Evolutionary conservation across 2,888 invertebrate species (phyloP), one percentile per base, ranked within the genome.

Genomic region (Caenorhabditis uteleia): DNA sequence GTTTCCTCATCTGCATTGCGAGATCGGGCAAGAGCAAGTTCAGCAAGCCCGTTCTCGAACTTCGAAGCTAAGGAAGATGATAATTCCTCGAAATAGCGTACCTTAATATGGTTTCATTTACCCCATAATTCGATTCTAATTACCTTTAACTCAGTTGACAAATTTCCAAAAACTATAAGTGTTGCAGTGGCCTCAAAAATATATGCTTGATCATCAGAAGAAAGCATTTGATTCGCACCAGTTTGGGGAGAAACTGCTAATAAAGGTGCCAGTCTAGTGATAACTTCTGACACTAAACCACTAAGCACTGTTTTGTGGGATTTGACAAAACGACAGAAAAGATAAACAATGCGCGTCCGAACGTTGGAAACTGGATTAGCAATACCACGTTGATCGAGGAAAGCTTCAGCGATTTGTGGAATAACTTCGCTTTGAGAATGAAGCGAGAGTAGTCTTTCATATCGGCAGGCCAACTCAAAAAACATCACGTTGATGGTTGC

Each of bases 151-250:
- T 86, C 84, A 16, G 84, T 77, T 14, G 84, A 80, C 34, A 85
- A 83, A 60, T 84, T 84, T 61, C 87, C 86, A 55, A 85, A 84
- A 2, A 88, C 85, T 48, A 88, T 86, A 6, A 88, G 80, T 33
- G 86, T 84, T 2, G 87, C 86, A 31, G 87, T 86, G 2, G 88
- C 86, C 84, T 88, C 88, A 72, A 86, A 88, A 31, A 88, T 78
- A 76, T 86, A 88, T 43, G 87, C 82, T 79, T 88, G 88, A 75
- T 88, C 88, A 64, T 87, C 87, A 25, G 84, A 78, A 1, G 85
- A 84, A 39, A 87, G 81, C 36, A 85, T 79, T 26, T 82, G 82
- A 14, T 74, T 70, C 12, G 48, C 34, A 29, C 85, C 85, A 34
- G 84, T 82, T 16, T 85, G 84, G 3, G 85, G 82, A 54, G 84